A percentile compares a stretch with the other conserved stretches of the same genome.
These are phyloP conservation scores for Trichomycterus rosablanca DNA, from an alignment of 2,113 vertebrate genomes.

Conservation along the genomic window DNA sequence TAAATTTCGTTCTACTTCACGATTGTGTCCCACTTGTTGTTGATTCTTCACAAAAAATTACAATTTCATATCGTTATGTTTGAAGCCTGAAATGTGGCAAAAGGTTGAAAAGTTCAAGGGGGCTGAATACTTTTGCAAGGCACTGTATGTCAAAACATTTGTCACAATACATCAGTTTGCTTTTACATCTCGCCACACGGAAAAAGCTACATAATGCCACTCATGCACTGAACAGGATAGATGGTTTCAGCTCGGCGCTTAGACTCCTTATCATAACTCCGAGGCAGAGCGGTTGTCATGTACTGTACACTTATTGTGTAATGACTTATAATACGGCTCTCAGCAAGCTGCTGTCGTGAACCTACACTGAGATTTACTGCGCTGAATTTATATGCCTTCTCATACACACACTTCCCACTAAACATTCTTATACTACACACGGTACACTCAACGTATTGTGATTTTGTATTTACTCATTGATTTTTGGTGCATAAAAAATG, in stretches of 20 bases:
- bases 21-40: too few relatives aligned
- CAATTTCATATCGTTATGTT: too few relatives aligned
- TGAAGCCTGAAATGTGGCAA: too few relatives aligned
- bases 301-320: slow-evolving; percentile 33
- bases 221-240: slow-evolving; percentile 1
- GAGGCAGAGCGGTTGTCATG: slow-evolving; percentile 25
- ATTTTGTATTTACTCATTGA: too few relatives aligned
- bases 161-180: neutral
- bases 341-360: slow-evolving; percentile 35
- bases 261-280: slow-evolving; percentile 21
- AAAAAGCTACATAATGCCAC: neutral
- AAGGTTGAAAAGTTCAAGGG: too few relatives aligned
- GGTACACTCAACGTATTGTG: neutral
- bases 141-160: neutral
- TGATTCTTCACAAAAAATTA: too few relatives aligned
- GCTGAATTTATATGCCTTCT: slow-evolving; percentile 34
- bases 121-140: too few relatives aligned
- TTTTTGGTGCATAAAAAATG: too few relatives aligned
- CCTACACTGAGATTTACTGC: slow-evolving; percentile 29
- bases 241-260: neutral
- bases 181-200: slow-evolving; percentile 2
- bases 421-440: slow-evolving; percentile 12
- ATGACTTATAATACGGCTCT: slow-evolving; percentile 39
- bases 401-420: slow-evolving; percentile 19
- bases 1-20: too few relatives aligned